A percentile compares a stretch with the other conserved stretches of the same genome.
phyloP scores from a whole-genome alignment of 2,888 invertebrate species.

The Sycophila texana region DNA sequence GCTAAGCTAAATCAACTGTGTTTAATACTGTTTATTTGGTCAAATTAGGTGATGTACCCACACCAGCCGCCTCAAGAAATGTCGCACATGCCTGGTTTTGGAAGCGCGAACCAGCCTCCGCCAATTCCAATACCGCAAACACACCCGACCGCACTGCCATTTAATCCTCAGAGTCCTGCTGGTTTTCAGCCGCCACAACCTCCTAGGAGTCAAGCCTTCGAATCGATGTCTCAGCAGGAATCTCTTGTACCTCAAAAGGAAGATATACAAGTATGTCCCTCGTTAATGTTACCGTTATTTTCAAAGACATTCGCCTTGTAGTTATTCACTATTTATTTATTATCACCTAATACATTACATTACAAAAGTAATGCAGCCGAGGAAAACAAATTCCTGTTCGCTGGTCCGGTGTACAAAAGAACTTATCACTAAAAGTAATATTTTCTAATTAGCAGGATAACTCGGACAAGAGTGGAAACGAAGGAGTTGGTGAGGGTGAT shows the following conservation, averaged over 20 bases:
- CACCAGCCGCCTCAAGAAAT: constrained; percentile 75
- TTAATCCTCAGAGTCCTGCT: constrained; percentile 71
- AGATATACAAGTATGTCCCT: constrained; percentile 35
- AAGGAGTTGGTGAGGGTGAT: constrained; percentile 62
- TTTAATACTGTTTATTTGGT: background rate
- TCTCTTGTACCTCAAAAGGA: constrained; percentile 37
- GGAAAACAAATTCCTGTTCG: too few species aligned
- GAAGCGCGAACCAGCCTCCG: constrained; percentile 72
- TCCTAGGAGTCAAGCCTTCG: constrained; percentile 45
- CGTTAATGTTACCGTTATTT: background rate
- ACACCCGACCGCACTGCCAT: constrained; percentile 71
- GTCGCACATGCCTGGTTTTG: constrained; percentile 77
- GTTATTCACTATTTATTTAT: too few species aligned
- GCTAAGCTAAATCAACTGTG: background rate
- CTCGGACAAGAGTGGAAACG: constrained; percentile 65
- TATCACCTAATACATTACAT: too few species aligned
- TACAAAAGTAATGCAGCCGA: too few species aligned
- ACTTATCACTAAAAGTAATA: background rate
- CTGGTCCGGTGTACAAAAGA: too few species aligned
- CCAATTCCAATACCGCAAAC: constrained; percentile 79
- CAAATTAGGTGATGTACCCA: constrained; percentile 68
- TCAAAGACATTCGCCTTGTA: background rate
- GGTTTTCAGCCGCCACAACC: constrained; percentile 62
- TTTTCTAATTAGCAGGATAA: constrained; percentile 62
- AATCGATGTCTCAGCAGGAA: constrained; percentile 53